phyloP scores from a whole-genome alignment of 2,113 vertebrate species.

The Cyanistes caeruleus region DNA sequence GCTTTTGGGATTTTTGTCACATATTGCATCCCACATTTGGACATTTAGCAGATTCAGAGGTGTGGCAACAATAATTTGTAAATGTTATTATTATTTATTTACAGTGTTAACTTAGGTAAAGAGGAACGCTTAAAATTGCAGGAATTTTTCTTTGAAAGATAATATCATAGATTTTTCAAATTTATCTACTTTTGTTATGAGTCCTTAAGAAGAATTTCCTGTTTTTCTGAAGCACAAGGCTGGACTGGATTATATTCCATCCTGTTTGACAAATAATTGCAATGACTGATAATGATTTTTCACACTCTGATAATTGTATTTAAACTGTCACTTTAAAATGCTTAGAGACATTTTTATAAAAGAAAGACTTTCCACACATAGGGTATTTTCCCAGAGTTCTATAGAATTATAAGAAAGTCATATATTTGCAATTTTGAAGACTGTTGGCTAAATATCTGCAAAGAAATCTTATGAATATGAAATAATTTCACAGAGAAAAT shows the following conservation, averaged over 20 bases:
- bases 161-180: not conserved
- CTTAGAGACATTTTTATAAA: not conserved
- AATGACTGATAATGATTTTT: not conserved
- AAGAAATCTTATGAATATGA: not conserved
- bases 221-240: not conserved
- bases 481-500: not conserved
- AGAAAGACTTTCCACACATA: not conserved
- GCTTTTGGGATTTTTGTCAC: not conserved
- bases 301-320: not conserved
- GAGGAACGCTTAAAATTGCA: not conserved
- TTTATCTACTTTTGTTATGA: not conserved
- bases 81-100: not conserved
- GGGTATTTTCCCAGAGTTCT: not conserved
- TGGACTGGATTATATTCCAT: not conserved
- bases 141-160: not conserved
- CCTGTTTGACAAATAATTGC: not conserved
- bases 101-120: not conserved
- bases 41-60: not conserved
- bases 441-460: not conserved
- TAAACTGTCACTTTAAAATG: not conserved
- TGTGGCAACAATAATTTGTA: not conserved
- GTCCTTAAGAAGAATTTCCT: not conserved
- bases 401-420: not conserved
- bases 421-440: not conserved
- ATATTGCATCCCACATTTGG: not conserved